Evolutionary conservation across 2,888 invertebrate species (phyloP), one percentile per base, ranked within the genome.

Genomic region (Spatulosminthurus flaviceps): DNA sequence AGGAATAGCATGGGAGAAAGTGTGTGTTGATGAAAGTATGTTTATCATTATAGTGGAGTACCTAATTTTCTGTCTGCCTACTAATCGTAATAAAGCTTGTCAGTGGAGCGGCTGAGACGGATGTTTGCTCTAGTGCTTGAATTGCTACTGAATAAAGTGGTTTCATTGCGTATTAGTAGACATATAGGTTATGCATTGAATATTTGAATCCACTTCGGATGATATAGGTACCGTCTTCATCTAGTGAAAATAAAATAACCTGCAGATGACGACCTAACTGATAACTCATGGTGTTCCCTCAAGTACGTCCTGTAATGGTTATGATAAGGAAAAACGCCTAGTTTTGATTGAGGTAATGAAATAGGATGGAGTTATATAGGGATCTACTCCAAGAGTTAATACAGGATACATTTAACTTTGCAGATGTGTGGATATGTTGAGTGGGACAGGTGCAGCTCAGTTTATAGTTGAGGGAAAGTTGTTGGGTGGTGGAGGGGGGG

Each of bases 161-260:
- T 51, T 51, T 51, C 51, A n/a, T 51, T 51, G 51, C 51, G n/a
- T 51, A 51, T 51, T 51, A 51, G 51, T n/a, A n/a, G n/a, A n/a
- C n/a, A n/a, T n/a, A n/a, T n/a, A n/a, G n/a, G n/a, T n/a, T n/a
- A n/a, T n/a, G n/a, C 51, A 11, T n/a, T 51, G 7, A 19, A 51
- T 51, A 19, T n/a, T 19, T 2, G 16, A 51, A n/a, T 51, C 19
- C 51, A 19, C 51, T 51, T 13, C 51, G n/a, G n/a, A 51, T 41
- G 41, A 9, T 5, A 51, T 34, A 51, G 51, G 9, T n/a, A 51
- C n/a, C n/a, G n/a, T n/a, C n/a, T n/a, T n/a, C n/a, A n/a, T n/a
- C n/a, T n/a, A n/a, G n/a, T n/a, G n/a, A n/a, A n/a, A n/a, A n/a
- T n/a, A 51, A 19, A 51, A 19, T 51, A 51, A n/a, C 19, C 51